Evolutionary conservation across 2,888 invertebrate genomes (phyloP).

Genomic region (Synanthedon formicaeformis): DNA sequence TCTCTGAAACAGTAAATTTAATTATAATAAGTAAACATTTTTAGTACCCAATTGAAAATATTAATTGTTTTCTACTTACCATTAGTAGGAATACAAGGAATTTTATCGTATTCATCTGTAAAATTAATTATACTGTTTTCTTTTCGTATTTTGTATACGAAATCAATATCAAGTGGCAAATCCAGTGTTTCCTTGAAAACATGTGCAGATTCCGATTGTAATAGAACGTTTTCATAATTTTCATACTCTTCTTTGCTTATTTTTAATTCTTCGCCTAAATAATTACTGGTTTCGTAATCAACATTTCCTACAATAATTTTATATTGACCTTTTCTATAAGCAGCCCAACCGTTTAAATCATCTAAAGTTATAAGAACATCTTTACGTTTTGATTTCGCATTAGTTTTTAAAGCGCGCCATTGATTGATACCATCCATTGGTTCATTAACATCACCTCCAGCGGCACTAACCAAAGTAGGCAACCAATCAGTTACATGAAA

Average conservation of each 20-base stretch:
- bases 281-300: conserved; percentile 13
- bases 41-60: not conserved
- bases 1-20: conserved; percentile 19
- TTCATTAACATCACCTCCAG: conserved; percentile 21
- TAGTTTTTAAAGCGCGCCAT: conserved; percentile 68
- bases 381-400: conserved; percentile 36
- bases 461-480: conserved; percentile 72
- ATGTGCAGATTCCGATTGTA: conserved; percentile 21
- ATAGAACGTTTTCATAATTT: conserved; percentile 22
- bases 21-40: not conserved
- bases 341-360: conserved; percentile 35
- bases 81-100: conserved; percentile 27
- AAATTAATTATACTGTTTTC: conserved; percentile 9
- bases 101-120: conserved; percentile 2
- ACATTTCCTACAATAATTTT: conserved; percentile 34
- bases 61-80: conserved; percentile 12
- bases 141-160: conserved; percentile 18
- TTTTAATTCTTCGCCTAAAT: conserved; percentile 20
- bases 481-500: conserved; percentile 85
- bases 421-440: conserved; percentile 74
- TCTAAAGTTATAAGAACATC: conserved; percentile 69
- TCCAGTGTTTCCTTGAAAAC: conserved; percentile 26
- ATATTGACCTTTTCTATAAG: conserved; percentile 30
- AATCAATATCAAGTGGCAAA: conserved; percentile 16
- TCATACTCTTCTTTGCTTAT: conserved; percentile 14